Percentiles rank a stretch among this genome's conserved stretches.
Conservation (phyloP, 2,888 invertebrate species). For the Danaus chrysippus region DNA sequence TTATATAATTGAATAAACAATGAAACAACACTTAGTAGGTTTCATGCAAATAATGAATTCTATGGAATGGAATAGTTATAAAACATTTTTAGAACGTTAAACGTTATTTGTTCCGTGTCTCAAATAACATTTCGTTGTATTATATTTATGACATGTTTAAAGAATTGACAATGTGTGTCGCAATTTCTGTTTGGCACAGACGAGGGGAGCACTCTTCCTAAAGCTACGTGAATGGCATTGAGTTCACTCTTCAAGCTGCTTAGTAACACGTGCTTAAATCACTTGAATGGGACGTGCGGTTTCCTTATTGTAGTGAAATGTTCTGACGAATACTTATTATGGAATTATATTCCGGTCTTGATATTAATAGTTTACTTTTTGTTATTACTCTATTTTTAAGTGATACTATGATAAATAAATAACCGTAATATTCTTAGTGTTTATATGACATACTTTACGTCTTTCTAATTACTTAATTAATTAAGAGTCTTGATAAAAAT, state of each 20-base stretch:
- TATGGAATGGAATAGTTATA: too few relatives aligned
- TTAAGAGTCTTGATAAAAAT: too few relatives aligned
- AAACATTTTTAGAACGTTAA: too few relatives aligned
- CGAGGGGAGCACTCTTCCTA: not conserved
- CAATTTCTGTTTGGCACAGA: conserved; percentile 6
- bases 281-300: conserved; percentile 28
- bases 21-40: too few relatives aligned
- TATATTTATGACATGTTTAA: conserved; percentile 7
- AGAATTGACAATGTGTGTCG: conserved; percentile 5
- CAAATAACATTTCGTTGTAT: not conserved
- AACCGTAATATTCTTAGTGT: too few relatives aligned
- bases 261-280: conserved; percentile 23
- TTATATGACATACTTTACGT: too few relatives aligned
- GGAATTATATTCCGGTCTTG: not conserved
- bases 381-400: not conserved
- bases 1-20: too few relatives aligned
- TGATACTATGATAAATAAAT: too few relatives aligned
- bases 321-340: conserved; percentile 22
- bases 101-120: too few relatives aligned
- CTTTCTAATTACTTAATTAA: too few relatives aligned
- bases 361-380: not conserved
- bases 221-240: conserved; percentile 6
- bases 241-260: conserved; percentile 6
- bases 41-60: too few relatives aligned
- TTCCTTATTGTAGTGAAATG: conserved; percentile 25